Percentiles rank a stretch among this genome's conserved stretches.
Conservation (phyloP, 1,140 invertebrate genomes). For the Nomia melanderi region DNA sequence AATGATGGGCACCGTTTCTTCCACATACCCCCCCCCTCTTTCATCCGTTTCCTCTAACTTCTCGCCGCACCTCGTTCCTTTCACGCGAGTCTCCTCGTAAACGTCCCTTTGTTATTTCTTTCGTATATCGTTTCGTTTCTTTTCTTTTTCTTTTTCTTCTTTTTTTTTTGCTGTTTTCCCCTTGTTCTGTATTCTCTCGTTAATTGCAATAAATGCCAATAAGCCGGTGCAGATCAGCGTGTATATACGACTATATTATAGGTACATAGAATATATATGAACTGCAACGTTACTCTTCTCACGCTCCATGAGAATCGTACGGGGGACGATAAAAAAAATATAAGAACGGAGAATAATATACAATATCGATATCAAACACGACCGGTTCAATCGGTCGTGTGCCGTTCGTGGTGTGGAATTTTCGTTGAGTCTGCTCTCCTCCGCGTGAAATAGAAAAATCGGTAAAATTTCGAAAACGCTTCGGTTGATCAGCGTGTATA, state of each 20-base stretch:
- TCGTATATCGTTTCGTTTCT: no score
- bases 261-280: conserved; percentile 49
- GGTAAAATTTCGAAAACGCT: conserved; percentile 4
- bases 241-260: conserved; percentile 42
- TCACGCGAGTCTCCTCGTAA: no score
- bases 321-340: conserved; percentile 37
- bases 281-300: conserved; percentile 51
- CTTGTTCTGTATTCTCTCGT: background rate
- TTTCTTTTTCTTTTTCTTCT: no score
- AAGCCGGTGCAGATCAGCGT: conserved; percentile 54
- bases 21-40: no score
- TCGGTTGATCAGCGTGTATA: no score
- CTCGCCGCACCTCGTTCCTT: no score
- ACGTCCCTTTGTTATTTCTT: no score
- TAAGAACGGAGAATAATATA: conserved; percentile 43
- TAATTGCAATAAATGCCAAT: conserved; percentile 58
- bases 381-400: conserved; percentile 16
- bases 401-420: conserved; percentile 17
- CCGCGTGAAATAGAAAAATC: conserved; percentile 38
- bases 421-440: conserved; percentile 12
- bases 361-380: conserved; percentile 37
- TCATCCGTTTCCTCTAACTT: no score
- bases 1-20: no score
- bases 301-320: conserved; percentile 43
- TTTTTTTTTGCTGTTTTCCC: background rate